Evolutionary conservation across 2,888 invertebrate species (phyloP), one percentile per base, ranked within the genome.

Genomic region (Phyllotreta striolata): DNA sequence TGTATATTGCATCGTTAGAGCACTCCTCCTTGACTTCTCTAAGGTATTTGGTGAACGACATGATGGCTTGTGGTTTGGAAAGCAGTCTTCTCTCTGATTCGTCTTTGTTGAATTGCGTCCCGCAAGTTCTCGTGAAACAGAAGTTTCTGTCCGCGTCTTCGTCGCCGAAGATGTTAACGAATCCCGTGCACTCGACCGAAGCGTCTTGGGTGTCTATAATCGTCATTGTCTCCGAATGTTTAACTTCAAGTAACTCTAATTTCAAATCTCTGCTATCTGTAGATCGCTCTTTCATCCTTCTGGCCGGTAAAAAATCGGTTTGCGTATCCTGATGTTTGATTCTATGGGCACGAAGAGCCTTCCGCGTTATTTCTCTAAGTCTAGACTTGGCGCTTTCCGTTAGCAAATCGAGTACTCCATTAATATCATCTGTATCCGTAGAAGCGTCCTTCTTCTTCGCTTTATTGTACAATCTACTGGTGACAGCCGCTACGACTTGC

Each of bases 401-500:
- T 69, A 82, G 82, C 51, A 87, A 74, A 74, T 87, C 87, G 69
- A 66, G 49, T 13, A 72, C 69, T 13, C 64, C 55, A 39, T 64
- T 66, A 24, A 72, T 64, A 39, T 78, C 78, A 8, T 75, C 74
- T 3, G 80, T 81, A 61, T 79, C 80, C 1, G 80, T 80, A 0
- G 74, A 70, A 3, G 70, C 73, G 76, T 81, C 82, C 81, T 85
- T 80, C 82, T 85, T 82, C 81, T 87, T 81, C 77, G 84, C 78
- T 84, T 87, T 88, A 0, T 86, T 84, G 75, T 89, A 90, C 9
- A 90, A 79, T 71, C 90, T 82, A 71, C 87, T 86, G 1, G 90
- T 90, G 1, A 90, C 90, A 0, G 89, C 89, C 3, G 89, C 89
- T 1, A 90, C 88, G 55, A 90, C 89, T 79, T 89, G 88, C 13